These are phyloP conservation scores for Drosophila insularis DNA, from an alignment of 1,140 invertebrate genomes.

Conservation along the genomic window DNA sequence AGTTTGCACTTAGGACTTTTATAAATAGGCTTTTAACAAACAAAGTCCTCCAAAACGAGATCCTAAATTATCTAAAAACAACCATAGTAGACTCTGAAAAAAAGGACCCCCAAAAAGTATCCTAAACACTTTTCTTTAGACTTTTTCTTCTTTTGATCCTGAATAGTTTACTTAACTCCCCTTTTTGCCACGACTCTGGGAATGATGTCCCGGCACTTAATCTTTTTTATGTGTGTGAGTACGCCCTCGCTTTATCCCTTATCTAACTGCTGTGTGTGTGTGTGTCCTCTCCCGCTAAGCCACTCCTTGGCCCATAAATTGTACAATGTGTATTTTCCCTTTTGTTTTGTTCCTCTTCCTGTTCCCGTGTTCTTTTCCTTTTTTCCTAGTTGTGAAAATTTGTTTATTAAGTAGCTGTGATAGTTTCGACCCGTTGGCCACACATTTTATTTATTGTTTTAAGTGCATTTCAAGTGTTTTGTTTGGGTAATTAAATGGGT, in stretches of 20 bases:
- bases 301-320: slow-evolving; percentile 78
- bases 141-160: no score
- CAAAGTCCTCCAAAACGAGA: no score
- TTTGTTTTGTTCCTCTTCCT: slow-evolving; percentile 22
- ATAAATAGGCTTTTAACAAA: no score
- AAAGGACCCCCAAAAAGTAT: no score
- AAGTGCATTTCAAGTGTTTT: slow-evolving; percentile 66
- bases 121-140: no score
- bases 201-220: slow-evolving; percentile 52
- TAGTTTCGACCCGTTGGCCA: slow-evolving; percentile 56
- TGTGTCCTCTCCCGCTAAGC: slow-evolving; percentile 53
- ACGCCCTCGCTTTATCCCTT: slow-evolving; percentile 37
- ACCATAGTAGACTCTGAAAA: no score
- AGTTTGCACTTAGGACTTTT: no score
- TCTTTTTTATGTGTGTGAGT: slow-evolving; percentile 61
- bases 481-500: slow-evolving; percentile 76
- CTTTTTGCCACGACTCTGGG: not conserved
- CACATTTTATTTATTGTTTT: slow-evolving; percentile 71
- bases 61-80: no score
- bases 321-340: slow-evolving; percentile 60
- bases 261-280: slow-evolving; percentile 40
- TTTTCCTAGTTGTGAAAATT: slow-evolving; percentile 64
- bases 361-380: not conserved
- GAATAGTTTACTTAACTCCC: not conserved
- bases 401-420: slow-evolving; percentile 78